Percentiles rank a stretch among this genome's conserved stretches.
Evolutionary conservation across 1,140 invertebrate species (phyloP).

Genomic region (Heliconius hewitsoni): DNA sequence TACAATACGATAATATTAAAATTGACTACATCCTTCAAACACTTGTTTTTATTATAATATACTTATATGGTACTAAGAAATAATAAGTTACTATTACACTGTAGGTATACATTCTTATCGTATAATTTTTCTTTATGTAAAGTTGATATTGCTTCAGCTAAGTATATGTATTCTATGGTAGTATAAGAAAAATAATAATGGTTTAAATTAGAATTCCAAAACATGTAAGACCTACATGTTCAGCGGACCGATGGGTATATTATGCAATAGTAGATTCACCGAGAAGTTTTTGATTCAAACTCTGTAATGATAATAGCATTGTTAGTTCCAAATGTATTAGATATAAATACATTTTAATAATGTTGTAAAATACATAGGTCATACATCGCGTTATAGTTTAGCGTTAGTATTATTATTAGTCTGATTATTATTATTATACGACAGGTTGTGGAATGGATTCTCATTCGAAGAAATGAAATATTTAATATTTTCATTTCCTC

Average conservation of each 20-base stretch:
- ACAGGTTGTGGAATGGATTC: no score
- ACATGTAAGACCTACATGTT: constrained; percentile 59
- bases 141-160: constrained; percentile 16
- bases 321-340: no score
- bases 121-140: not conserved
- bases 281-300: constrained; percentile 6
- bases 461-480: no score
- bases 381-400: no score
- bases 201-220: constrained; percentile 52
- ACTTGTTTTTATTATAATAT: not conserved
- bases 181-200: constrained; percentile 36
- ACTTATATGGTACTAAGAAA: not conserved
- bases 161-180: constrained; percentile 10
- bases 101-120: not conserved
- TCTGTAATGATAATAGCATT: no score
- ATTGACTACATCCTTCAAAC: not conserved
- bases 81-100: not conserved
- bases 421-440: no score
- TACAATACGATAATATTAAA: not conserved
- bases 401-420: no score
- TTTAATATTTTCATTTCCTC: no score
- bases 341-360: no score
- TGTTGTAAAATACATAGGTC: no score
- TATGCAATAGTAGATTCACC: constrained; percentile 29
- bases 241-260: constrained; percentile 45